A percentile compares a stretch with the other conserved stretches of the same genome.
These are phyloP conservation scores for Acronicta aceris DNA, from an alignment of 2,888 invertebrate species.

Conservation along the genomic window DNA sequence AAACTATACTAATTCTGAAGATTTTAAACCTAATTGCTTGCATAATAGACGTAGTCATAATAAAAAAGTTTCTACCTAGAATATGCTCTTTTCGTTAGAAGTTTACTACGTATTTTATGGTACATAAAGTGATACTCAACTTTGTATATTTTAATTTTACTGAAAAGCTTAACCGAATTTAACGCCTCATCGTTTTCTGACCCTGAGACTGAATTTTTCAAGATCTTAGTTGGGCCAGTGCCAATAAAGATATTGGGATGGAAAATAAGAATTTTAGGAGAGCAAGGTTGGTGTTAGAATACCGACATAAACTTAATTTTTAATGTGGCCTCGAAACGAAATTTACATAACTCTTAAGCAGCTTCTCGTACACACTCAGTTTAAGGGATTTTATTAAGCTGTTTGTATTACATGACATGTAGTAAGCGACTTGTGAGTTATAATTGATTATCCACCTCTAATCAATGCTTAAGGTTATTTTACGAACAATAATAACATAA, in stretches of 20 bases:
- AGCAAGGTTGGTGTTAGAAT: constrained; percentile 26
- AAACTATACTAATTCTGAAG: constrained; percentile 36
- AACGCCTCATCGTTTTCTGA: constrained; percentile 27
- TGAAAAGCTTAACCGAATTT: constrained; percentile 33
- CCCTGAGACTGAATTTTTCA: constrained; percentile 56
- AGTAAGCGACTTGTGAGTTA: too few relatives aligned
- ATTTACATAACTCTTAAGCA: constrained; percentile 32
- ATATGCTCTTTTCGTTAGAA: constrained; percentile 5
- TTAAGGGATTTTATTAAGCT: too few relatives aligned
- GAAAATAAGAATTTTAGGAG: constrained; percentile 43
- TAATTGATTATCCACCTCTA: too few relatives aligned
- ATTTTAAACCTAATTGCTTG: constrained; percentile 31
- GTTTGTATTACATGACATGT: too few relatives aligned
- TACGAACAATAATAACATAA: too few relatives aligned
- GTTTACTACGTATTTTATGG: constrained; percentile 20
- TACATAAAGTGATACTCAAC: not conserved
- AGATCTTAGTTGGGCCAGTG: constrained; percentile 58
- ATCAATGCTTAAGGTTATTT: too few relatives aligned
- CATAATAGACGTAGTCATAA: constrained; percentile 17
- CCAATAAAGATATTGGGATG: constrained; percentile 48
- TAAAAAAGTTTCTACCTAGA: constrained; percentile 15
- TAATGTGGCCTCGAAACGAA: constrained; percentile 32
- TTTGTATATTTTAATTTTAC: constrained; percentile 17
- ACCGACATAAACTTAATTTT: constrained; percentile 32
- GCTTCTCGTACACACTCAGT: constrained; percentile 20